These are phyloP conservation scores for Plecturocebus donacophilus DNA, from an alignment of 2,113 vertebrate genomes.

Conservation along the genomic window DNA sequence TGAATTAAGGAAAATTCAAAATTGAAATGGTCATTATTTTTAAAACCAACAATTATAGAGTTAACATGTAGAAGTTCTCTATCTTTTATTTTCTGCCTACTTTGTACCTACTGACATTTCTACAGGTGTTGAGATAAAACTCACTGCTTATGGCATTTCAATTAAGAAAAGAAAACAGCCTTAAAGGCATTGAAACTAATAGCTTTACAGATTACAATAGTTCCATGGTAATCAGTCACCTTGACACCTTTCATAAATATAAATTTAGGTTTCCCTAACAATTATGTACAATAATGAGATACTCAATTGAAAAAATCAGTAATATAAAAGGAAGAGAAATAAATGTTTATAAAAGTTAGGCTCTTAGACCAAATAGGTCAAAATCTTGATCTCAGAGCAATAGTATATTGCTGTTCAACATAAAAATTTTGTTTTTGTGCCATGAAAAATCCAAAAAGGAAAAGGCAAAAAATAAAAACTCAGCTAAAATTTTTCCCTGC, in stretches of 20 bases:
- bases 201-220: neutral
- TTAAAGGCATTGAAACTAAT: neutral
- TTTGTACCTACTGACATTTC: neutral
- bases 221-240: neutral
- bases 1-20: neutral
- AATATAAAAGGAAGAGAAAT: neutral
- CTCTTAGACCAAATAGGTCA: neutral
- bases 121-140: neutral
- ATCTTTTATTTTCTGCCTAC: neutral
- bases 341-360: neutral
- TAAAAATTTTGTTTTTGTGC: neutral
- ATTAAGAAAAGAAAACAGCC: neutral
- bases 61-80: neutral
- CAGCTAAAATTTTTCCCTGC: neutral
- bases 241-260: neutral
- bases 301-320: neutral
- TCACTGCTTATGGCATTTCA: neutral
- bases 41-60: neutral
- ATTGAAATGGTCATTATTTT: neutral
- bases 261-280: neutral
- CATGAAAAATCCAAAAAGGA: neutral
- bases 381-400: neutral
- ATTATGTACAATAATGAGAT: neutral
- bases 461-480: neutral
- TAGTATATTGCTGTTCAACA: neutral